Evolutionary conservation across 2,888 invertebrate species (phyloP).

Genomic region (Cordilura impudica): DNA sequence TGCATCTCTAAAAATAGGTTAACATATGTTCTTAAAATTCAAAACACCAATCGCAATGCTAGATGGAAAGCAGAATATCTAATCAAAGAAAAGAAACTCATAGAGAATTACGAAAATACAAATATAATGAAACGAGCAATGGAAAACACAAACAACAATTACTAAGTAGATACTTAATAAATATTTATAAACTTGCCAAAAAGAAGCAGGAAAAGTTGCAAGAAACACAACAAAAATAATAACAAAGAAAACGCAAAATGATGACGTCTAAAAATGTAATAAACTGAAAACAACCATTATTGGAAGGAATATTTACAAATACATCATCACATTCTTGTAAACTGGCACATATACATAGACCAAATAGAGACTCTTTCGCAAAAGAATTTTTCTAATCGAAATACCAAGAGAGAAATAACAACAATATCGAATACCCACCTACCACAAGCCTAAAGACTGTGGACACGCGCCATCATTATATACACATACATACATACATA

Average conservation of each 20-base stretch:
- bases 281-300: slow-evolving; percentile 5
- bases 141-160: slow-evolving; percentile 10
- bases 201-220: background rate
- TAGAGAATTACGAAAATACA: background rate
- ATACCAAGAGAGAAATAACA: background rate
- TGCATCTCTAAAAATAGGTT: slow-evolving; percentile 65
- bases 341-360: background rate
- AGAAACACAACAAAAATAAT: background rate
- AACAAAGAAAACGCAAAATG: background rate
- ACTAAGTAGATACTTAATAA: slow-evolving; percentile 16
- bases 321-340: background rate
- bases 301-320: background rate
- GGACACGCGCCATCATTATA: slow-evolving; percentile 7
- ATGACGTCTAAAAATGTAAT: background rate
- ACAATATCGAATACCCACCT: slow-evolving; percentile 34
- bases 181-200: slow-evolving; percentile 43
- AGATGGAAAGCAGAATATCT: background rate
- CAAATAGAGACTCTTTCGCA: background rate
- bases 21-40: slow-evolving; percentile 69
- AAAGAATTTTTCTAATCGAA: background rate
- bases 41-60: slow-evolving; percentile 69
- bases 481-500: background rate
- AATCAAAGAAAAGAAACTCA: background rate
- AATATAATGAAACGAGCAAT: background rate
- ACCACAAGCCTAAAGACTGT: slow-evolving; percentile 57